These are phyloP conservation scores for Anorthoa munda DNA, from an alignment of 2,888 invertebrate genomes.

Conservation along the genomic window DNA sequence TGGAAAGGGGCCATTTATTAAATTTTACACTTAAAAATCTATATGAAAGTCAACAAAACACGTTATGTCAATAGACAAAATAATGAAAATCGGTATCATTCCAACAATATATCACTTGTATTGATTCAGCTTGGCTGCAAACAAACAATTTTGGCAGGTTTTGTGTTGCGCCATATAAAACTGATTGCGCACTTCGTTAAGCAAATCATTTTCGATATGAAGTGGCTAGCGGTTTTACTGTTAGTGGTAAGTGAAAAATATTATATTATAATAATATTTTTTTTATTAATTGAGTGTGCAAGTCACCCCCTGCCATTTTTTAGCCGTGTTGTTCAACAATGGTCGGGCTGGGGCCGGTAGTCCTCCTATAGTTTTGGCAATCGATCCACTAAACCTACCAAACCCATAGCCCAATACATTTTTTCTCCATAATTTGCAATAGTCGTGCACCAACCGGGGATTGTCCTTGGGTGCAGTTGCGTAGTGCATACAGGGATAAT, in stretches of 20 bases:
- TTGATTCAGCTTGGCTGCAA: conserved; percentile 31
- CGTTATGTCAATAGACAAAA: neutral
- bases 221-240: conserved; percentile 24
- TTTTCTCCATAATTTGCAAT: no score
- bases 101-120: conserved; percentile 17
- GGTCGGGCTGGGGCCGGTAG: no score
- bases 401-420: no score
- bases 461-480: no score
- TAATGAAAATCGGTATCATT: conserved; percentile 29
- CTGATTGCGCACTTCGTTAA: neutral
- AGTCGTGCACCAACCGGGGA: no score
- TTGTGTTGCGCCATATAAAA: conserved; percentile 44
- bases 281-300: no score
- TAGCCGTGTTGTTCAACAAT: no score
- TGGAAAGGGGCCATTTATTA: conserved; percentile 11
- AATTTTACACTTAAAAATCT: conserved; percentile 16
- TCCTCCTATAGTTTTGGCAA: no score
- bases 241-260: conserved; percentile 46
- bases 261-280: neutral
- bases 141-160: conserved; percentile 30
- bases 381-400: no score
- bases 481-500: no score
- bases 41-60: conserved; percentile 13
- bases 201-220: conserved; percentile 50
- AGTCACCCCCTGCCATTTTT: no score